Evolutionary conservation across 2,888 invertebrate species (phyloP), one percentile per base, ranked within the genome.

Genomic region (Caenorhabditis angaria): DNA sequence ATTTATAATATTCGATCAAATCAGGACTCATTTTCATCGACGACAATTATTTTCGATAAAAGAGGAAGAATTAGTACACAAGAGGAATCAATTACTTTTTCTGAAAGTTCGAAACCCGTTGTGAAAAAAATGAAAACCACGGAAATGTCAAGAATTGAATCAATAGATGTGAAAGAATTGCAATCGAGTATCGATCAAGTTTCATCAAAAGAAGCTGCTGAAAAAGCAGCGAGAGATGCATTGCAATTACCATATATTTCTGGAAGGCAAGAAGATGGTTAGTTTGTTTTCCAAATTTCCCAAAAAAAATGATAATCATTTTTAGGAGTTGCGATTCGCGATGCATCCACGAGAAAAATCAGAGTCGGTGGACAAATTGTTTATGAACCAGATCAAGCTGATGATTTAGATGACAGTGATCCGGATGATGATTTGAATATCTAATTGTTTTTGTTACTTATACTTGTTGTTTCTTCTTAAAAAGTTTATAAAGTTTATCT

Each of bases 291-390:
- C 20, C 4, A 35, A 25, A 48, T 20, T 29, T 48, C 0, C 8
- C n/a, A 55, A 56, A 24, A 24, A 18, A 22, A 56, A 25, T 28
- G 20, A 28, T 25, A 22, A 8, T 24, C 35, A 32, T 48, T 35
- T 68, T 80, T 20, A 82, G 82, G 81, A 32, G 72, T 84, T 10
- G 82, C 81, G 1, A 64, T 81, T 48, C 76, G 82, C 47, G 79
- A 82, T 22, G 64, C 67, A 0, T 60, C 77, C 0, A 78, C 97
- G 66, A 99, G 97, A 90, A 82, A 81, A 62, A 77, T 83, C 28
- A 71, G 82, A 25, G 80, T 76, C 22, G 85, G 85, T 28, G 85
- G 85, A 8, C 79, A 82, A 53, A 73, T 85, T 41, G 77, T 85
- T 48, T 85, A 85, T 64, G 79, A 77, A 47, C 84, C 85, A 10